A percentile compares a stretch with the other conserved stretches of the same genome.
Conservation (phyloP, 2,797 vertebrate genomes). For the Gadopsis bispinosus region DNA sequence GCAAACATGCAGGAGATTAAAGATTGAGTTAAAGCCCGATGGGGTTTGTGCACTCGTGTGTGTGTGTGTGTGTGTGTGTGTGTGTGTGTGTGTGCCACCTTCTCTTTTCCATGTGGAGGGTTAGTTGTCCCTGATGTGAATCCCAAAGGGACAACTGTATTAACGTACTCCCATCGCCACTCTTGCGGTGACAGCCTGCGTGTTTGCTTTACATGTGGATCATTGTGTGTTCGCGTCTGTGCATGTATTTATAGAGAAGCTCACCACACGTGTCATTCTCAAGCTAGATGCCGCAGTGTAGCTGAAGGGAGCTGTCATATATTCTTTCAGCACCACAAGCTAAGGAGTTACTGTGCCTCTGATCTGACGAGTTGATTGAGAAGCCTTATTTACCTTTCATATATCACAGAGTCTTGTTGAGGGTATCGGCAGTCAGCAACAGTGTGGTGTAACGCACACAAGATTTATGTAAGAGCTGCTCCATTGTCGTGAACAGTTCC, state of each 20-base stretch:
- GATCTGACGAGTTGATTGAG: conserved; percentile 41
- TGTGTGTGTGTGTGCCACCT: neutral
- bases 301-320: conserved; percentile 45
- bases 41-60: neutral
- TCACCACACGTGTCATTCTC: conserved; percentile 62
- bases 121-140: neutral
- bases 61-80: neutral
- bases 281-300: conserved; percentile 43
- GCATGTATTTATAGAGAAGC: conserved; percentile 73
- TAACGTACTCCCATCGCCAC: conserved; percentile 37
- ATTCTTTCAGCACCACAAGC: conserved; percentile 34
- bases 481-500: neutral
- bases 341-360: conserved; percentile 37
- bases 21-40: neutral
- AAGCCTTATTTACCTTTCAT: conserved; percentile 37
- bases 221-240: conserved; percentile 66
- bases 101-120: neutral
- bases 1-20: conserved; percentile 18
- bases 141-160: conserved; percentile 42
- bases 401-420: conserved; percentile 26
- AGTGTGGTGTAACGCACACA: conserved; percentile 21
- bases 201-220: conserved; percentile 71
- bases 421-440: conserved; percentile 18
- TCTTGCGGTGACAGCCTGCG: conserved; percentile 27
- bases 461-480: conserved; percentile 42